These are phyloP conservation scores for Protosalanx chinensis DNA, from an alignment of 2,797 vertebrate species.

Conservation along the genomic window DNA sequence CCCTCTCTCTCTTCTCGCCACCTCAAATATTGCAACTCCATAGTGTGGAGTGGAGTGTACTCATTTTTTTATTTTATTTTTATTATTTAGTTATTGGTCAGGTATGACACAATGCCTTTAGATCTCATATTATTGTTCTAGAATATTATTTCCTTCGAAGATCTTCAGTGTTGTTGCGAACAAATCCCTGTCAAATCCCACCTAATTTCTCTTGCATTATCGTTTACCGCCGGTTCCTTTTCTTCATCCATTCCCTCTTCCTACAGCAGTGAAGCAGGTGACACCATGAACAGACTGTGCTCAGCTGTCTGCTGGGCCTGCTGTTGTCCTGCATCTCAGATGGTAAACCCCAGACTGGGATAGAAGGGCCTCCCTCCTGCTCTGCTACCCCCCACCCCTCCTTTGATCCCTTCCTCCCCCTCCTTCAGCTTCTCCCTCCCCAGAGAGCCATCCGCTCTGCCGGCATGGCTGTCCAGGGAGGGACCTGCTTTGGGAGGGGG, in stretches of 20 bases:
- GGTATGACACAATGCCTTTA: too few species aligned
- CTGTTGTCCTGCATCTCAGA: background rate
- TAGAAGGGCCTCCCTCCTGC: background rate
- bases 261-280: background rate
- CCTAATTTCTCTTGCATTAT: too few species aligned
- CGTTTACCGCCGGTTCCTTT: too few species aligned
- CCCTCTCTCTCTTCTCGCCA: background rate
- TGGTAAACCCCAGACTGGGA: background rate
- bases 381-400: background rate
- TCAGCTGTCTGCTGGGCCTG: background rate
- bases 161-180: too few species aligned
- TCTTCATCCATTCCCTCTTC: background rate
- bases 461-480: conserved; percentile 24
- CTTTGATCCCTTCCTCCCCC: background rate
- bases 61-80: too few species aligned
- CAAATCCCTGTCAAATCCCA: too few species aligned
- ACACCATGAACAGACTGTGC: background rate
- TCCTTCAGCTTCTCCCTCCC: conserved; percentile 21
- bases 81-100: too few species aligned
- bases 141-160: too few species aligned
- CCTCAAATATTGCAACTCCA: background rate
- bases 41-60: too few species aligned
- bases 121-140: too few species aligned
- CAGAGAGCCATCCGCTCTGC: conserved; percentile 22
- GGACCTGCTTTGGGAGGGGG: conserved; percentile 29